Evolutionary conservation across 2,797 vertebrate genomes (phyloP), one percentile per base, ranked within the genome.

Genomic region (Hydrolagus colliei): DNA sequence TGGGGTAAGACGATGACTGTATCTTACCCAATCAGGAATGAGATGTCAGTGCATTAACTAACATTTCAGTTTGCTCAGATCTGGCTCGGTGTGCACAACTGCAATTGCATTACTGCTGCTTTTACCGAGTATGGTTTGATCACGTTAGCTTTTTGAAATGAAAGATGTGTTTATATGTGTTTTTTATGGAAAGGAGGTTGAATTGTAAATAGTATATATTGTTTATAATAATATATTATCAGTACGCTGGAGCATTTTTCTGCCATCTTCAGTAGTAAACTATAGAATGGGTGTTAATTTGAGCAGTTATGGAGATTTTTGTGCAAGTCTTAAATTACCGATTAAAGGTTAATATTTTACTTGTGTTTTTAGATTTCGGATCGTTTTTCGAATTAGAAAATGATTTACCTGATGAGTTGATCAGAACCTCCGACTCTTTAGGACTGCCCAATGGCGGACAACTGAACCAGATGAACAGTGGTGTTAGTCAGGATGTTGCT

Each of bases 371-470:
- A 98, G 97, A 99, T 93, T 94, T 97, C 87, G 96, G 95, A 88
- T 96, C 96, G 78, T 92, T 97, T 87, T 95, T 97, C 88, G 97
- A 98, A 91, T 93, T 99, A 90, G 98, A 99, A 92, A 97, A 97
- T 59, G 97, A 98, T 92, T 97, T 99, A 91, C 98, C 98, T 1
- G 98, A 99, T 91, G 98, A 99, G 90, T 92, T 99, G 91, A 98
- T 99, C 87, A 41, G 73, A 32, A 41, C 86, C 16, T 77, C 73
- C 9, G 68, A 86, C 77, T 52, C 74, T 72, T 72, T 85, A 32
- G 74, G 62, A 62, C 63, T 86, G 77, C 97, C 96, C 75, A 98
- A 98, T 87, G 97, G 97, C 88, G 92, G 93, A 73, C 97, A 98
- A 88, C 91, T 97, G 88, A 89, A 91, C 89, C 91, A 97, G 89